Percentiles rank a stretch among this genome's conserved stretches.
These are phyloP conservation scores for Odocoileus virginianus DNA, from an alignment of 2,113 vertebrate genomes.

Conservation along the genomic window DNA sequence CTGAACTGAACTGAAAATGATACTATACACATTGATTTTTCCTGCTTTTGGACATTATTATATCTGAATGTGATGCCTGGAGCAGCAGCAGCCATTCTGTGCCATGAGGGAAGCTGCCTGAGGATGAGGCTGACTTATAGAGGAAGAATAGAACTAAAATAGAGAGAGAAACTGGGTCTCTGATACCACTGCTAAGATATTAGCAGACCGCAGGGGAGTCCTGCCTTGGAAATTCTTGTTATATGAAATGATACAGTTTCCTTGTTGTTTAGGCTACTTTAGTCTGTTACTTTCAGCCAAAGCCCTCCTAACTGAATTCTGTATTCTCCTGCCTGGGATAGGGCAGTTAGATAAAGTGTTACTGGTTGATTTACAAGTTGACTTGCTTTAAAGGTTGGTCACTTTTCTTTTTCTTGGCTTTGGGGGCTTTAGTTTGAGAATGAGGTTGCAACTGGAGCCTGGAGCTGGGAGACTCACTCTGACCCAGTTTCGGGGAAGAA, in stretches of 20 bases:
- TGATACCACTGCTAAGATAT: neutral
- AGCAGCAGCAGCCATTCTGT: neutral
- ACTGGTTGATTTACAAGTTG: neutral
- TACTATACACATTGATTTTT: neutral
- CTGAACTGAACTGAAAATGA: neutral
- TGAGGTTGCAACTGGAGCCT: neutral
- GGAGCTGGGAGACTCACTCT: neutral
- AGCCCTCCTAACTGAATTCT: neutral
- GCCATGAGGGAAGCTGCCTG: neutral
- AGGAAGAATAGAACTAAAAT: neutral
- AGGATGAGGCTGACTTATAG: neutral
- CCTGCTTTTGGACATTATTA: neutral
- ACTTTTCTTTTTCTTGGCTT: neutral
- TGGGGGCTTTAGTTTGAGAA: neutral
- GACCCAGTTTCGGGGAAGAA: neutral
- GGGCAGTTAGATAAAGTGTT: neutral
- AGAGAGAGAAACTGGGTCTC: neutral
- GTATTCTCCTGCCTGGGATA: neutral
- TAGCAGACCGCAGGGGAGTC: neutral
- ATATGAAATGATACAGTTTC: neutral
- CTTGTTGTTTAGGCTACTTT: neutral
- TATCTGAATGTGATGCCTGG: neutral
- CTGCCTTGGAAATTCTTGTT: neutral
- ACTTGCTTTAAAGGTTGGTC: neutral
- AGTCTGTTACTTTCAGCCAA: neutral